Evolutionary conservation across 2,113 vertebrate species (phyloP), one percentile per base, ranked within the genome.

Genomic region (Peromyscus maniculatus): DNA sequence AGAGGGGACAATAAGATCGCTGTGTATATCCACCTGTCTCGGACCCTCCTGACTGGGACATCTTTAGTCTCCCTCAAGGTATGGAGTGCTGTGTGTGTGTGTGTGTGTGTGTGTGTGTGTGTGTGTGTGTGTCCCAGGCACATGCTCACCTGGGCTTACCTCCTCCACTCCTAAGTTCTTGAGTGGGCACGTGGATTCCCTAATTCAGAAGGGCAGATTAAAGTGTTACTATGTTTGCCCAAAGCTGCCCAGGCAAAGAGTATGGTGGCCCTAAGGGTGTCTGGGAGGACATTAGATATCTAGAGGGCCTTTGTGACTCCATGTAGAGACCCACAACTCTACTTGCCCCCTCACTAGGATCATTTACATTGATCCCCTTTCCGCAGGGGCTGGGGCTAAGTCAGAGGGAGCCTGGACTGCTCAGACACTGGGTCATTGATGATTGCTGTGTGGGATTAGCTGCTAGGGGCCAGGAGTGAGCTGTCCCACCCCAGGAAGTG

Each of bases 401-500:
- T 78, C 94, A 95, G n/a, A 55, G 77, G 5, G 10, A 33, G 28
- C 77, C 2, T 9, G 19, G 8, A 59, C 87, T 24, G 16, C 84
- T 87, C 79, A 86, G 26, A 86, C 46, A 71, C 57, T 59, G 9
- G 91, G 11, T 69, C 87, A 12, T 5, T 31, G 83, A 77, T 49
- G 72, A 59, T 1, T 2, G 67, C 31, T 19, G 5, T 2, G 7
- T 4, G 10, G 15, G 28, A 26, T 22, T 22, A 46, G 31, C 75
- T 49, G 22, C 55, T n/a, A 46, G 26, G 79, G 82, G 75, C 16
- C 17, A 1, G 62, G 31, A 31, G 4, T 26, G 8, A 87, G 69
- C 5, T 9, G 57, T 67, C 75, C n/a, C 87, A 49, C 89, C 71
- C 93, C 43, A 83, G 96, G 96, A 97, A 95, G 91, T 94, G 90